Percentiles rank a stretch among this genome's conserved stretches.
These are phyloP conservation scores for Antedon mediterranea DNA, from an alignment of 53 echinoderm and acorn worm species.

Conservation along the genomic window DNA sequence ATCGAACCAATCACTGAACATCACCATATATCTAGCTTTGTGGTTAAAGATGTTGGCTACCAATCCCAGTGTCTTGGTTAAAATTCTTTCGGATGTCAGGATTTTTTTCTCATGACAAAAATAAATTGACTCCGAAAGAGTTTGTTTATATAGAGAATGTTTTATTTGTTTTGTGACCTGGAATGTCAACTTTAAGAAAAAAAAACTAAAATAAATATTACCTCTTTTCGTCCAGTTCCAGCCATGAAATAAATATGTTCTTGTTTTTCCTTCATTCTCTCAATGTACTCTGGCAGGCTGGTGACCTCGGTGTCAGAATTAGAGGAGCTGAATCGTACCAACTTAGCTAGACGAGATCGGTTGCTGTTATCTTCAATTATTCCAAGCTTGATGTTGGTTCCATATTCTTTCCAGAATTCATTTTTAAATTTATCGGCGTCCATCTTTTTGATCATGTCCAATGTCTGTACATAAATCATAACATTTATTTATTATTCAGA, in stretches of 20 bases:
- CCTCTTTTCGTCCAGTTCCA: slow-evolving; percentile 62
- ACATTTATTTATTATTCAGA: background rate
- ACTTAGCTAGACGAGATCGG: slow-evolving; percentile 94
- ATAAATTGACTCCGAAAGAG: too few species aligned
- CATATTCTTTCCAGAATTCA: slow-evolving; percentile 95
- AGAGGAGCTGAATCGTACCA: slow-evolving; percentile 86
- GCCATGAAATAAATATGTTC: slow-evolving; percentile 96
- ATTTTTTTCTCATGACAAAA: too few species aligned
- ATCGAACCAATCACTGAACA: too few species aligned
- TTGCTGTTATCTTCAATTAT: slow-evolving; percentile 98
- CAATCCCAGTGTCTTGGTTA: too few species aligned
- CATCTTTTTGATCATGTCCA: slow-evolving; percentile 99
- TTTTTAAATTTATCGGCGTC: slow-evolving; percentile 70
- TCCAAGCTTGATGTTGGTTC: slow-evolving; percentile 94
- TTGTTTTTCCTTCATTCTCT: slow-evolving; percentile 97
- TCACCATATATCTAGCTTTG: too few species aligned
- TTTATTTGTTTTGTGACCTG: too few species aligned
- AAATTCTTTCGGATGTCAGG: too few species aligned
- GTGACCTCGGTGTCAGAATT: slow-evolving; percentile 75
- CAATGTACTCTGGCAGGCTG: slow-evolving; percentile 73
- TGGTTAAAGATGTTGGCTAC: too few species aligned
- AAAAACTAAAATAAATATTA: slow-evolving; percentile 2
- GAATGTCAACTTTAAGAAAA: too few species aligned
- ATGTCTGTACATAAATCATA: slow-evolving; percentile 32
- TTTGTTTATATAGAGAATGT: too few species aligned